Evolutionary conservation across 2,888 invertebrate genomes (phyloP), one percentile per base, ranked within the genome.

Genomic region (Caenorhabditis plicata): DNA sequence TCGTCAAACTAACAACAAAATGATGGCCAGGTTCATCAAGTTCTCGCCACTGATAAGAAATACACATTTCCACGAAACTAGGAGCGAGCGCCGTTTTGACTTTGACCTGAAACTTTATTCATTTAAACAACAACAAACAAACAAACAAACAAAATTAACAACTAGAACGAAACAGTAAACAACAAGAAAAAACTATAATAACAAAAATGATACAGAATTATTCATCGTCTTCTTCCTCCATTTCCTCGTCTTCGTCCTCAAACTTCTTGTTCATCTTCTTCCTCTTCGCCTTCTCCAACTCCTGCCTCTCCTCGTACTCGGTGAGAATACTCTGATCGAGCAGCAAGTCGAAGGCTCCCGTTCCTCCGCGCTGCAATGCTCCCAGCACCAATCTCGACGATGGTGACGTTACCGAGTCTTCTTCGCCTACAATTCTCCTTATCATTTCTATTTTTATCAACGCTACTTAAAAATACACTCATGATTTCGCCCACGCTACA

Each of bases 341-440:
- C 25, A 70, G 32, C 17, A 78, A 46, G 43, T 79, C 79, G 53
- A 79, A 79, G 2, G 73, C 55, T 13, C 79, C 79, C n/a, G 79
- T 80, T 17, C 79, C 79, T 27, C 77, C 73, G 35, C 75, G 62
- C 35, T 70, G 68, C 27, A 76, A 46, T 29, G 72, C 65, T 3
- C 79, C 79, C 32, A 77, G 55, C 13, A 79, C 77, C 19, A 79
- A 45, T 13, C 79, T 70, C 8, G 79, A 55, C 9, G 79, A 80
- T 4, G 79, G 79, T n/a, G 75, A 77, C 32, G 55, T 64, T 29
- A 78, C 61, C 17, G 53, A 45, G 47, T 79, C 79, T 38, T 58
- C 64, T 51, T 79, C 74, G 27, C 75, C 79, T 79, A 63, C 42
- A 77, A 69, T 36, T 41, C 20, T 35, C 11, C 29, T 32, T 25